Evolutionary conservation across 2,888 invertebrate genomes (phyloP).

Genomic region (Choristoneura rosaceana): DNA sequence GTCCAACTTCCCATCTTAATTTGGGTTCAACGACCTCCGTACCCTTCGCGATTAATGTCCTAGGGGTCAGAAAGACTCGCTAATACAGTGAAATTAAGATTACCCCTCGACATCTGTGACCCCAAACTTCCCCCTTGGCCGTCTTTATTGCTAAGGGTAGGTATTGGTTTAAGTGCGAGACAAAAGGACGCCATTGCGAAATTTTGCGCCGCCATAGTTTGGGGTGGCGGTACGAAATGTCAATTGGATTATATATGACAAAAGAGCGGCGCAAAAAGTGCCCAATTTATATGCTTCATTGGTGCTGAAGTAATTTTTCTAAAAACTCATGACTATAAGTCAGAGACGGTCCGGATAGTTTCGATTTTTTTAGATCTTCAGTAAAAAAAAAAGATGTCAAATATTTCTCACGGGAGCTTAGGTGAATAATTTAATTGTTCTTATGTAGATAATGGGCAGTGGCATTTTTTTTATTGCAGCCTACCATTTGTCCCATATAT

Average conservation of each 20-base stretch:
- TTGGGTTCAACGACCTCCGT: constrained; percentile 74
- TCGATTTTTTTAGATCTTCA: too few relatives aligned
- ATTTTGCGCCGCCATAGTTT: constrained; percentile 16
- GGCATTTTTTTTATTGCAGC: too few relatives aligned
- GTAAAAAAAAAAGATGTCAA: too few relatives aligned
- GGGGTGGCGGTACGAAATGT: neutral
- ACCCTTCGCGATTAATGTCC: constrained; percentile 81
- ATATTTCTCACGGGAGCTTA: too few relatives aligned
- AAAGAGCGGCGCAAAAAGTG: neutral
- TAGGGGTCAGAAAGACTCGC: constrained; percentile 78
- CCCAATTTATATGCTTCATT: too few relatives aligned
- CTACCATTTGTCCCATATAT: too few relatives aligned
- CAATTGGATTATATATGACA: neutral
- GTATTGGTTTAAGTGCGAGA: constrained; percentile 37
- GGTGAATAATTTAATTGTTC: too few relatives aligned
- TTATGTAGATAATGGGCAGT: too few relatives aligned
- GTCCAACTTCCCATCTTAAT: constrained; percentile 76
- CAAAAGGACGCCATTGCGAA: constrained; percentile 29
- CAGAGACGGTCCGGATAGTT: too few relatives aligned
- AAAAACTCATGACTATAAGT: too few relatives aligned
- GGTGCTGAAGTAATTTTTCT: too few relatives aligned
- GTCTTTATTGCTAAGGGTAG: constrained; percentile 38
- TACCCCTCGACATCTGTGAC: constrained; percentile 76
- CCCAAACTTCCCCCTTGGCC: constrained; percentile 49
- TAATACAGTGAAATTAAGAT: constrained; percentile 82